Conservation (phyloP, 2,797 vertebrate species). For the Crocodylus rhombifer region DNA sequence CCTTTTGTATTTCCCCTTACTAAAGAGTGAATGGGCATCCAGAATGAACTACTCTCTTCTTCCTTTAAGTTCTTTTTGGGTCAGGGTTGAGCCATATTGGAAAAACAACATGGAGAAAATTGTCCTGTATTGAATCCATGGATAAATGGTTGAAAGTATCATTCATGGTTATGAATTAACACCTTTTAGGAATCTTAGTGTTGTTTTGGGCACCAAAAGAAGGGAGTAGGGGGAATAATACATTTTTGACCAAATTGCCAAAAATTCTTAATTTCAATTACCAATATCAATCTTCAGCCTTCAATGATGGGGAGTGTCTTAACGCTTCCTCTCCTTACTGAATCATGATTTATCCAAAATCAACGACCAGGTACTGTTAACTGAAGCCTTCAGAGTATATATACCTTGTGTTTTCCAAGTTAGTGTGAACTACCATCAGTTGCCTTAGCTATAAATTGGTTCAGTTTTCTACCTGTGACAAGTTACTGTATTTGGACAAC, state of each 20-base stretch:
- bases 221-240: neutral
- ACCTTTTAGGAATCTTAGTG: neutral
- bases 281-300: neutral
- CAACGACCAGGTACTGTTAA: neutral
- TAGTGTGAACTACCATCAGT: neutral
- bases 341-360: neutral
- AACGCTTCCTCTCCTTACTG: neutral
- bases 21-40: neutral
- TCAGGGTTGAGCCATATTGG: neutral
- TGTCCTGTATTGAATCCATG: neutral
- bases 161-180: neutral
- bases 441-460: neutral
- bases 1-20: rapidly evolving
- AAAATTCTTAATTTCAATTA: neutral
- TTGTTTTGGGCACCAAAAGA: neutral
- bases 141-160: neutral
- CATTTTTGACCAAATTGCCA: neutral
- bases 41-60: rapidly evolving
- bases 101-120: neutral
- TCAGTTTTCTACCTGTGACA: rapidly evolving
- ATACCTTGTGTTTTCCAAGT: neutral
- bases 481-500: neutral
- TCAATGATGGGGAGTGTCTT: neutral
- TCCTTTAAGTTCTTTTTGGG: neutral
- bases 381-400: neutral